Evolutionary conservation across 2,113 vertebrate species (phyloP).

Genomic region (Eolophus roseicapilla): DNA sequence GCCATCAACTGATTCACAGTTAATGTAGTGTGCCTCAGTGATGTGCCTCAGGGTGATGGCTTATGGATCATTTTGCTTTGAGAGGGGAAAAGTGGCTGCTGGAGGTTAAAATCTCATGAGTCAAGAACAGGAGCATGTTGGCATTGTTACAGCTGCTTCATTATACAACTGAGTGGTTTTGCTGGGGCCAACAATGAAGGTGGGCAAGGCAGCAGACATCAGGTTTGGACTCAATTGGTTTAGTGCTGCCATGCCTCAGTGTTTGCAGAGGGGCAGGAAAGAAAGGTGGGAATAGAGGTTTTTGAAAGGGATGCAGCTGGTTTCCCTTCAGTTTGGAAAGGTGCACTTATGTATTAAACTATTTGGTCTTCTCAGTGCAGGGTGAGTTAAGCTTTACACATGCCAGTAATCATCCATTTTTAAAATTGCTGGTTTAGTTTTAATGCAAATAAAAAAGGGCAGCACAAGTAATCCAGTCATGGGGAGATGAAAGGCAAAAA

Average conservation of each 20-base stretch:
- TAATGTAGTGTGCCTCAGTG: neutral
- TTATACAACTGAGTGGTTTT: neutral
- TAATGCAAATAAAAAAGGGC: neutral
- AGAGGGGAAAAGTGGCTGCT: neutral
- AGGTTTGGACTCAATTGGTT: neutral
- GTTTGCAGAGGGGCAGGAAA: neutral
- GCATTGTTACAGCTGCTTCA: neutral
- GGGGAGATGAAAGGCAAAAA: neutral
- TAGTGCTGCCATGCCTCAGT: neutral
- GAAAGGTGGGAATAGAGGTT: neutral
- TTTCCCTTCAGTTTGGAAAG: neutral
- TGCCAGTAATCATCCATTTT: neutral
- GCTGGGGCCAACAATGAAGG: neutral
- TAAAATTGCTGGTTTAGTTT: neutral
- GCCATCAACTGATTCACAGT: neutral
- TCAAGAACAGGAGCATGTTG: neutral
- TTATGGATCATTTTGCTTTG: neutral
- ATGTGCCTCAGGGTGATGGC: neutral
- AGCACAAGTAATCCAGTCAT: neutral
- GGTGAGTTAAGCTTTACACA: neutral
- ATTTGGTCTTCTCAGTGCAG: neutral
- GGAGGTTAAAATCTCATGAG: neutral
- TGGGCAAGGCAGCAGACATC: rapidly evolving
- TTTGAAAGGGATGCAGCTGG: neutral
- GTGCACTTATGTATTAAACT: neutral